Evolutionary conservation across 2,888 invertebrate species (phyloP), one percentile per base, ranked within the genome.

Genomic region (Lapara coniferarum): DNA sequence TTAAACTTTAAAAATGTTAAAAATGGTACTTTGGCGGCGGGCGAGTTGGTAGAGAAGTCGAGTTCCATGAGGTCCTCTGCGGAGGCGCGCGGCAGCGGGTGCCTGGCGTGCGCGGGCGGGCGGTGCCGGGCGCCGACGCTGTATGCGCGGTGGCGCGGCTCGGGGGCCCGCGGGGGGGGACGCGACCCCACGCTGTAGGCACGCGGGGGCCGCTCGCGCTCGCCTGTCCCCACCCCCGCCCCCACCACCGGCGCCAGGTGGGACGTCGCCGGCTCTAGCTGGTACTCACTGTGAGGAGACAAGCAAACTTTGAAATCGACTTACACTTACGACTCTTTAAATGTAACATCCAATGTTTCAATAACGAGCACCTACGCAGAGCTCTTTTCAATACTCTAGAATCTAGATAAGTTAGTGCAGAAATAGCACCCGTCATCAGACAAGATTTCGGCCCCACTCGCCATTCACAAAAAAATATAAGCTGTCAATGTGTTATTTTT

Each of bases 51-150:
- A 14, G 87, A 88, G 85, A 91, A 91, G 83, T 91, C 91, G 75
- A 98, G 95, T 90, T 97, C 97, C 97, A 98, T 97, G 77, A 97
- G 94, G 89, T 98, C 97, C 75, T 96, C 96, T 59, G 95, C 95
- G 59, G 95, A 94, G 75, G 95, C 94, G 75, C 91, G 85, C 73
- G 83, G 86, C 91, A 78, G 93, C 91, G 72, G 71, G 76, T 53
- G 72, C 12, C 7, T 73, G 67, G 66, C 56, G 71, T 53, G 77
- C 46, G 76, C 71, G 74, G 76, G 70, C 72, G 75, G 72, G 63
- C 74, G 79, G 69, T 74, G 82, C 72, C 75, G 84, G 77, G 89
- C 82, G 66, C 97, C 97, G 67, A 97, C 96, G 69, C 97, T 97
- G 89, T 96, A 97, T 8, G 97, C 97, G 77, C 97, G 94, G 63